Base-by-base conservation (phyloP, 1,140 invertebrate species). In the Goniozus legneri region DNA sequence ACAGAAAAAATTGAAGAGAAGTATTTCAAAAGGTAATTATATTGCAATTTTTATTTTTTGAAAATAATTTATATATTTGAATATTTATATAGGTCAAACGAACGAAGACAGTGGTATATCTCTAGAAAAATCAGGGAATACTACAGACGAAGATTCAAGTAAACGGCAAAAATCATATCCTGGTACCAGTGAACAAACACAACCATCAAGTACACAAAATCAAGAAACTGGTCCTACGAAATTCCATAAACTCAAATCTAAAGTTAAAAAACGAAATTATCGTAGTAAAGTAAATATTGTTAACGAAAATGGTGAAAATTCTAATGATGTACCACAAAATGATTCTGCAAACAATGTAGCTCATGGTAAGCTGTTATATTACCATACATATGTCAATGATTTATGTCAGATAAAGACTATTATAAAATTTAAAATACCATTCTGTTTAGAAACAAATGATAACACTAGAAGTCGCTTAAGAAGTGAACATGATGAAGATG, bases 81-180 rank as follows among this genome's bases (percentile, higher is more conserved):
- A 35, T 38, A n/a, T 31, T 15, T 18, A 35, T 44, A 12, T 16
- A 50, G 54, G 36, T 44, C 24, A 52, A 34, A 12, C n/a, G 32
- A 73, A 73, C 50, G 61, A 65, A 44, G 66, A 71, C 50, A 73
- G 64, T 54, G 71, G 65, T 21, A 70, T 68, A 31, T 62, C 63
- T 21, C 46, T 64, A 30, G 67, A 75, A 46, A 67, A 56, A 44
- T 69, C 61, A 19, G 61, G 52, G 14, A 54, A 64, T 27, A 65
- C 51, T 58, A 67, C 52, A 21, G 60, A 73, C 24, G 67, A 65
- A 38, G 64, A 65, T 46, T 54, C 47, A 7, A 65, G 40, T 42
- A 72, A 71, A 46, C 58, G 54, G 10, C 66, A 65, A 35, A 70
- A 63, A 39, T 57, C 65, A 27, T n/a, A n/a, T n/a, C n/a, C n/a